Base-by-base conservation (phyloP, 2,113 vertebrate species). In the Trochalopteron elliotii region DNA sequence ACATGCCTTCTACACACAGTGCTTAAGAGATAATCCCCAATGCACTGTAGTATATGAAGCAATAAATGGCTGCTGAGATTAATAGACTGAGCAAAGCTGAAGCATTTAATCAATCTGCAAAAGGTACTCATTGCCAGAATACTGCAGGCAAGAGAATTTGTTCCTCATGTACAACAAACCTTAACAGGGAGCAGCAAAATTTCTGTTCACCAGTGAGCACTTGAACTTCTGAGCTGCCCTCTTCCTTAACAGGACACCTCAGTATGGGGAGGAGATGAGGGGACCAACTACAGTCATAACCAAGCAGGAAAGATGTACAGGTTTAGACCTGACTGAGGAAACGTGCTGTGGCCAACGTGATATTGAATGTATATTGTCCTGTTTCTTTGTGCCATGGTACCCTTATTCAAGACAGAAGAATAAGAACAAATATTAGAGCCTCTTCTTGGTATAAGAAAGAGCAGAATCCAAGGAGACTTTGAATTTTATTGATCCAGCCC, bases 1-100 rank as follows among this genome's bases (percentile, higher is more conserved):
- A 77, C 83, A 94, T 94, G 94, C 95, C 90, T 96, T 85, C 92
- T 96, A 94, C 96, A 96, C 96, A 86, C 87, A 77, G 93, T 91
- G 84, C 96, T 96, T 96, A 94, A 85, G 91, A 95, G 96, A 95
- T 96, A 96, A 97, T 97, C 96, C 94, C 84, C 83, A 83, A 89
- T 56, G 92, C 89, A 55, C 93, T 83, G 95, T 59, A 87, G 92
- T 91, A 94, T 93, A 68, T 5, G 71, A 85, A 96, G 96, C 89
- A 96, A 90, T 94, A 96, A 97, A 96, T 91, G 96, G 81, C 92
- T 96, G 91, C 94, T 91, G 95, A 83, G 96, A 96, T 97, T 96
- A 97, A 96, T 90, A 96, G 95, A 82, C 95, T 89, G 59, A 95
- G 94, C 61, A 94, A 94, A 95, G 91, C 87, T 77, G 59, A 93